These are phyloP conservation scores for Calycopis cecrops DNA, from an alignment of 1,140 invertebrate species.

Conservation along the genomic window DNA sequence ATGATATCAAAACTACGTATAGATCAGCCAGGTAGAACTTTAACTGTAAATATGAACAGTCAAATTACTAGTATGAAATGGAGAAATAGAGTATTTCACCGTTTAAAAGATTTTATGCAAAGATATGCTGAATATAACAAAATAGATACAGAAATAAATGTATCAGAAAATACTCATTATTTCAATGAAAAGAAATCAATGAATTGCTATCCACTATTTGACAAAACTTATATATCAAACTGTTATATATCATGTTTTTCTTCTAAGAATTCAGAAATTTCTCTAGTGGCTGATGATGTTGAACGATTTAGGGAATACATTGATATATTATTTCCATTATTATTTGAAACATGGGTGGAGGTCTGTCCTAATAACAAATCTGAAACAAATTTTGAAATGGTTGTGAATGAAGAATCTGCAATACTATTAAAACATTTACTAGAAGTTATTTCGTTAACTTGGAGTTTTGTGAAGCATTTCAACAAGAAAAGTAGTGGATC, in stretches of 20 bases:
- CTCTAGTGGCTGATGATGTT: conserved; percentile 47
- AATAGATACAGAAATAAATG: conserved; percentile 25
- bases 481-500: conserved; percentile 41
- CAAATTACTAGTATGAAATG: conserved; percentile 83
- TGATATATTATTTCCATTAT: conserved; percentile 79
- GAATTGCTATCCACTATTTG: conserved; percentile 47
- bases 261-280: conserved; percentile 41
- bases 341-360: conserved; percentile 85
- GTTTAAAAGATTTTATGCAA: conserved; percentile 78
- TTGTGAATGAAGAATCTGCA: conserved; percentile 75
- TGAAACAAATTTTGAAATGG: conserved; percentile 52
- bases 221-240: conserved; percentile 40
- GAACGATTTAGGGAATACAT: conserved; percentile 75
- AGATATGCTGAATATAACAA: conserved; percentile 48
- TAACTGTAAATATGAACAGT: conserved; percentile 79
- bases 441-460: conserved; percentile 75
- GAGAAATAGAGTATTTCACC: conserved; percentile 83
- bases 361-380: conserved; percentile 71
- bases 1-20: conserved; percentile 83
- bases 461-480: conserved; percentile 67
- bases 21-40: conserved; percentile 78
- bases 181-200: conserved; percentile 33
- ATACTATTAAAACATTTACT: conserved; percentile 75
- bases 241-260: conserved; percentile 53
- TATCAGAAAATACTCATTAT: conserved; percentile 23